A percentile compares a stretch with the other conserved stretches of the same genome.
These are phyloP conservation scores for Sesamia inferens DNA, from an alignment of 2,888 invertebrate genomes.

Conservation along the genomic window DNA sequence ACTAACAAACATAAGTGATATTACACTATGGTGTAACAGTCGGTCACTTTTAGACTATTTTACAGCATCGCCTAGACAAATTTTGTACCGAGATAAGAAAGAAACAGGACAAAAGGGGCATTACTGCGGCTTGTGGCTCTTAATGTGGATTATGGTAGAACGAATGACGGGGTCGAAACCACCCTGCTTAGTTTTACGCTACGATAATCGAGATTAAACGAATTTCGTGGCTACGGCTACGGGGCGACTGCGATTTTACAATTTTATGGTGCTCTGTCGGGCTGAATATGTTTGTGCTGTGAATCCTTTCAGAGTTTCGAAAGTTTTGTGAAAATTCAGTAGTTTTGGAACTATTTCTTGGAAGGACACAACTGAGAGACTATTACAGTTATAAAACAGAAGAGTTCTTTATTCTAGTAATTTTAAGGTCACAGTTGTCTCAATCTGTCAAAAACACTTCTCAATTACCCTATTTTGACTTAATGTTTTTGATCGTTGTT, in stretches of 20 bases:
- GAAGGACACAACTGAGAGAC: too few species aligned
- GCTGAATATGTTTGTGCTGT: conserved; percentile 15
- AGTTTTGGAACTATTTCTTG: not conserved
- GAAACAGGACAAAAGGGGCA: conserved; percentile 85
- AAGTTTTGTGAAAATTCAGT: not conserved
- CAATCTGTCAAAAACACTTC: too few species aligned
- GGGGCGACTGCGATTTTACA: conserved; percentile 64
- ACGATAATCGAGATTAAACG: conserved; percentile 84
- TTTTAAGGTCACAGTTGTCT: too few species aligned
- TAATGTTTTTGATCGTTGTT: too few species aligned
- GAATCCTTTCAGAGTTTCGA: not conserved
- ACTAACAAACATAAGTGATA: not conserved
- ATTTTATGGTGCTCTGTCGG: conserved; percentile 28
- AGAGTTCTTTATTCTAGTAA: too few species aligned
- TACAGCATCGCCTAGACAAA: conserved; percentile 88
- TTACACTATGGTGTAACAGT: conserved; percentile 71
- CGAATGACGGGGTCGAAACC: conserved; percentile 77
- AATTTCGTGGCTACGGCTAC: conserved; percentile 74
- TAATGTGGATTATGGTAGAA: conserved; percentile 84
- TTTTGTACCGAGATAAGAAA: conserved; percentile 88
- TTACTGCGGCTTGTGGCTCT: conserved; percentile 81
- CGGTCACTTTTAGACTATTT: conserved; percentile 78
- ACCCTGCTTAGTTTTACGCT: conserved; percentile 76
- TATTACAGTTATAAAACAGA: too few species aligned
- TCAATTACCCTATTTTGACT: too few species aligned